Conservation (phyloP, 2,113 vertebrate genomes). For the Erythrocercus mccallii region DNA sequence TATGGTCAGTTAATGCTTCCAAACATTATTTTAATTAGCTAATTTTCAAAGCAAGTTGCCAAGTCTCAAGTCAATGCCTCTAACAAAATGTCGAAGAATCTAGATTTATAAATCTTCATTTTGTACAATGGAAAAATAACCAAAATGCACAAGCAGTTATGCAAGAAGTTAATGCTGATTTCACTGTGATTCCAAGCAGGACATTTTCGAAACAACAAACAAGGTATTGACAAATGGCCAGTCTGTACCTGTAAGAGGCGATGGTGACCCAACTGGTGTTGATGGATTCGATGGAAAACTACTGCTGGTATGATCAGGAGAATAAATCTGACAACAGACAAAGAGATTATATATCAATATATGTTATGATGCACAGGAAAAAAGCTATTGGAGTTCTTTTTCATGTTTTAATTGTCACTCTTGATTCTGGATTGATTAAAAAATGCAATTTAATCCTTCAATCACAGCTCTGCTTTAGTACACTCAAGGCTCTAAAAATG, state of each 20-base stretch:
- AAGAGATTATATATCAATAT: conserved; percentile 15
- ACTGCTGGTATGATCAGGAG: conserved; percentile 98
- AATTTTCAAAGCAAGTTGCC: not conserved
- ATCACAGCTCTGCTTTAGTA: conserved; percentile 60
- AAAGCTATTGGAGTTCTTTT: conserved; percentile 46
- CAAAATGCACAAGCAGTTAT: not conserved
- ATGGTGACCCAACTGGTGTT: conserved; percentile 95
- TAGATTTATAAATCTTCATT: not conserved
- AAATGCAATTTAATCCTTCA: conserved; percentile 38
- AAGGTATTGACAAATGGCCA: not conserved
- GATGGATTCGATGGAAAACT: conserved; percentile 98
- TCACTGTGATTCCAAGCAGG: not conserved
- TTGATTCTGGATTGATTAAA: conserved; percentile 41
- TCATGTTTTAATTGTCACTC: conserved; percentile 54
- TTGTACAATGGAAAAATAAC: not conserved
- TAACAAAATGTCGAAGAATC: not conserved
- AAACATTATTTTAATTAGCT: not conserved
- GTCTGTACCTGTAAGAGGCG: conserved; percentile 88
- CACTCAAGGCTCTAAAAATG: conserved; percentile 52
- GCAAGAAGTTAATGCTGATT: not conserved
- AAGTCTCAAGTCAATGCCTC: not conserved
- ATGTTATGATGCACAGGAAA: not conserved
- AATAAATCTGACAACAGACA: conserved; percentile 89
- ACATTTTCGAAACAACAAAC: not conserved
- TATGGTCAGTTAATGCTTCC: not conserved